A percentile compares a stretch with the other conserved stretches of the same genome.
phyloP scores from a whole-genome alignment of 2,113 vertebrate species.

The Paracanthobrama guichenoti region DNA sequence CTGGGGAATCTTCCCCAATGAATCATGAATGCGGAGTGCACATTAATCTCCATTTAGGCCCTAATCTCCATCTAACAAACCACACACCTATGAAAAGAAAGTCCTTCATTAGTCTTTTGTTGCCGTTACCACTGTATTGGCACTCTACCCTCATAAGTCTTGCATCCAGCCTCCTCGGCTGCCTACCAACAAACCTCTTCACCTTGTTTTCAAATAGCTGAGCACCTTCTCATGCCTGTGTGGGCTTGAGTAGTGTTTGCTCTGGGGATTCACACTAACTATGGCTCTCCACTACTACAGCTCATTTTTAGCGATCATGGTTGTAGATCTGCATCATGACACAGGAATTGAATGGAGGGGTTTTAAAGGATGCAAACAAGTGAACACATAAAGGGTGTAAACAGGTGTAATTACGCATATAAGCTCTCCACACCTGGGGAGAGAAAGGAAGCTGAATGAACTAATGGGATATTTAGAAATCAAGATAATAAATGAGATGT shows the following conservation, averaged over 20 bases:
- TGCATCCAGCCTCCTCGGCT: neutral
- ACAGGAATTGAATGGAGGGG: neutral
- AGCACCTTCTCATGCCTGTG: slow-evolving; percentile 14
- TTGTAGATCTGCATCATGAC: neutral
- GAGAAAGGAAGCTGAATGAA: neutral
- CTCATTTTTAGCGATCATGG: slow-evolving; percentile 31
- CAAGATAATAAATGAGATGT: neutral
- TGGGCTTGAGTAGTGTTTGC: slow-evolving; percentile 14
- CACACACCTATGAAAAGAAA: neutral
- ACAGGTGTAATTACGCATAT: neutral
- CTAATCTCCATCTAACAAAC: neutral
- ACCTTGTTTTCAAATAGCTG: slow-evolving; percentile 2
- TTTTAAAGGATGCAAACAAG: neutral
- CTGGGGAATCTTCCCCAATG: neutral
- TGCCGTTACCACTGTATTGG: neutral
- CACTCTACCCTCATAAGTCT: neutral
- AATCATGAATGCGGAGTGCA: neutral
- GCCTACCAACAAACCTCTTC: slow-evolving; percentile 11
- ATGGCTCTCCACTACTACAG: slow-evolving; percentile 7
- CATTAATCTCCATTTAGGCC: no score
- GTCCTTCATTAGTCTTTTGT: neutral
- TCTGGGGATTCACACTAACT: neutral
- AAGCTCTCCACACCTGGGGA: neutral
- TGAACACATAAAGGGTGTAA: neutral
- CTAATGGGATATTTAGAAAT: neutral